Evolutionary conservation across 2,797 vertebrate genomes (phyloP).

Genomic region (Apodemus agrarius): DNA sequence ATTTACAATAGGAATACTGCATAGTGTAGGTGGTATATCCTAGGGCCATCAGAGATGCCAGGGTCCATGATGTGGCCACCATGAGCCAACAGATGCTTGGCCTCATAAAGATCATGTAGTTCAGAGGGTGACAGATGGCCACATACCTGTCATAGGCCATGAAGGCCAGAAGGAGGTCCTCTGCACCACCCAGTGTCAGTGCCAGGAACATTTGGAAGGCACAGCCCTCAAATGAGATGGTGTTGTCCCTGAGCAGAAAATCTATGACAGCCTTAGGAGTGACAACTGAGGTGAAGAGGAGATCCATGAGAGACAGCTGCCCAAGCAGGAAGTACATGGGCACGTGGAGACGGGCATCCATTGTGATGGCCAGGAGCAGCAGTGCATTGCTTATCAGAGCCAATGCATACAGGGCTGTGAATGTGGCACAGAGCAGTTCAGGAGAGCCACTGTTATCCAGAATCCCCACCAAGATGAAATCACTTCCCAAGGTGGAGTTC

Average conservation of each 20-base stretch:
- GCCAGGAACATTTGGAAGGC: conserved; percentile 64
- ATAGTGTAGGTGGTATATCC: conserved; percentile 50
- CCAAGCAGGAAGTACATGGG: conserved; percentile 73
- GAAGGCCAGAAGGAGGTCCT: conserved; percentile 65
- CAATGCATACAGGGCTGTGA: background rate
- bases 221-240: conserved; percentile 54
- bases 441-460: background rate
- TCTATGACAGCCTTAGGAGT: conserved; percentile 9
- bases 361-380: conserved; percentile 18
- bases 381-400: conserved; percentile 43
- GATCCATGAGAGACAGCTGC: conserved; percentile 74
- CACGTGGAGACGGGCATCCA: conserved; percentile 27
- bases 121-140: conserved; percentile 70
- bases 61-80: conserved; percentile 32
- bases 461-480: conserved; percentile 23
- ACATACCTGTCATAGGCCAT: conserved; percentile 74
- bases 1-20: conserved; percentile 59
- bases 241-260: background rate
- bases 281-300: conserved; percentile 54
- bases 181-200: conserved; percentile 15
- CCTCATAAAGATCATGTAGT: conserved; percentile 66
- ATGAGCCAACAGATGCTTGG: conserved; percentile 2
- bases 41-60: conserved; percentile 44
- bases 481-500: background rate
- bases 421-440: background rate